Conservation (phyloP, 2,797 vertebrate species). For the Remorina albescens region DNA sequence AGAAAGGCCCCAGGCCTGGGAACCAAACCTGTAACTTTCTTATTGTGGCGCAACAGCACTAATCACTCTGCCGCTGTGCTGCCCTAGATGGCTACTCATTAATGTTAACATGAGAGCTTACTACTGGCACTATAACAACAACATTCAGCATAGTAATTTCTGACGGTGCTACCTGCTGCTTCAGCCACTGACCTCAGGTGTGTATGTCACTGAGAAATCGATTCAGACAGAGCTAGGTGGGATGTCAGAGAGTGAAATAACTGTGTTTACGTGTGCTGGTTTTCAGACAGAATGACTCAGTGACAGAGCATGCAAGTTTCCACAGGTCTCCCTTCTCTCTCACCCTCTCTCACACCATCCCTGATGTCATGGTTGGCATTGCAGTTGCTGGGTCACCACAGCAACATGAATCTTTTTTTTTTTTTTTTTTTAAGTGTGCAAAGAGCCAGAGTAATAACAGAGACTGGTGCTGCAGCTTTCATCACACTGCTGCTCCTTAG, state of each 20-base stretch:
- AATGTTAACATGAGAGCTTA: neutral
- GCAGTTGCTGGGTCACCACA: conserved; percentile 63
- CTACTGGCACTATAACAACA: too few relatives aligned
- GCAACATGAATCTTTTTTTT: conserved; percentile 70
- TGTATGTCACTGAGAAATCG: conserved; percentile 17
- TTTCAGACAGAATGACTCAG: conserved; percentile 80
- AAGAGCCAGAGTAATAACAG: conserved; percentile 51
- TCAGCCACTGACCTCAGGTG: conserved; percentile 46
- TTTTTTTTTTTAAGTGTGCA: too few relatives aligned
- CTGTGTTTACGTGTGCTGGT: conserved; percentile 72
- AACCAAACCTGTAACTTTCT: too few relatives aligned
- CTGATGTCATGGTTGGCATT: conserved; percentile 77
- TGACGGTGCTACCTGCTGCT: conserved; percentile 37
- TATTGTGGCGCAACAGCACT: too few relatives aligned
- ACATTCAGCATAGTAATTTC: conserved; percentile 16
- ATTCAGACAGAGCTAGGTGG: conserved; percentile 24
- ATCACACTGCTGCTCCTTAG: conserved; percentile 5
- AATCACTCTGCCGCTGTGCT: too few relatives aligned
- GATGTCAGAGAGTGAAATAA: conserved; percentile 58
- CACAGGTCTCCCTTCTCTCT: conserved; percentile 72
- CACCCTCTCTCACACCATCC: conserved; percentile 31
- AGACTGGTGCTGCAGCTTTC: conserved; percentile 20
- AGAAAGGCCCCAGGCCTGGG: too few relatives aligned
- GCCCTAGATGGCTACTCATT: neutral
- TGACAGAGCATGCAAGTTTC: conserved; percentile 81